Conservation (phyloP, 1,140 invertebrate genomes). For the Pogonomyrmex californicus region DNA sequence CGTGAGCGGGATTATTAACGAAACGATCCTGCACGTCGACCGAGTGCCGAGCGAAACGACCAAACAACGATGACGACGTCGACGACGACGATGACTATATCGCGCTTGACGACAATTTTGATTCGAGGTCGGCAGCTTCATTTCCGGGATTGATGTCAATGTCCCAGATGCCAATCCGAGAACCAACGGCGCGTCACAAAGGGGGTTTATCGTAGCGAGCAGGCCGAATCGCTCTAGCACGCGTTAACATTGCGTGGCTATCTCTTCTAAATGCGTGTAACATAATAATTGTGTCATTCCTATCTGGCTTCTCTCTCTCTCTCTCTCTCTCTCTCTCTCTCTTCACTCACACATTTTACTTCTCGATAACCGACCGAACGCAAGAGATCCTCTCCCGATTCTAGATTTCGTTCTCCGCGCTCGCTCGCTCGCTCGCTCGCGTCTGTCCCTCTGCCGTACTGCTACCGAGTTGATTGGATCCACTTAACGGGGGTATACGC, state of each 20-base stretch:
- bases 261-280: conserved; percentile 76
- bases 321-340: conserved; percentile 62
- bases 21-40: conserved; percentile 66
- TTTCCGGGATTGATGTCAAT: conserved; percentile 83
- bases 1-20: conserved; percentile 76
- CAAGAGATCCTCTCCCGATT: conserved; percentile 14
- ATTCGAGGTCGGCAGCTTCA: conserved; percentile 81
- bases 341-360: not conserved
- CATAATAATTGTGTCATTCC: conserved; percentile 77
- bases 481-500: conserved; percentile 85
- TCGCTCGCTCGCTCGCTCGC: conserved; percentile 57
- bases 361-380: conserved; percentile 47
- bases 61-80: conserved; percentile 20
- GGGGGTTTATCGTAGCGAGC: conserved; percentile 80
- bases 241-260: conserved; percentile 78
- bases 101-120: conserved; percentile 62
- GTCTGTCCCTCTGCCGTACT: conserved; percentile 74
- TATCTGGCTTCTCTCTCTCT: conserved; percentile 57
- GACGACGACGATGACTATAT: not conserved
- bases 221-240: conserved; percentile 77
- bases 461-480: conserved; percentile 85
- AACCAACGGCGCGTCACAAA: conserved; percentile 83
- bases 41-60: conserved; percentile 15
- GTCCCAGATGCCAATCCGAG: conserved; percentile 82
- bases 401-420: conserved; percentile 40